phyloP scores from a whole-genome alignment of 2,113 vertebrate genomes.

The Dasypus novemcinctus region DNA sequence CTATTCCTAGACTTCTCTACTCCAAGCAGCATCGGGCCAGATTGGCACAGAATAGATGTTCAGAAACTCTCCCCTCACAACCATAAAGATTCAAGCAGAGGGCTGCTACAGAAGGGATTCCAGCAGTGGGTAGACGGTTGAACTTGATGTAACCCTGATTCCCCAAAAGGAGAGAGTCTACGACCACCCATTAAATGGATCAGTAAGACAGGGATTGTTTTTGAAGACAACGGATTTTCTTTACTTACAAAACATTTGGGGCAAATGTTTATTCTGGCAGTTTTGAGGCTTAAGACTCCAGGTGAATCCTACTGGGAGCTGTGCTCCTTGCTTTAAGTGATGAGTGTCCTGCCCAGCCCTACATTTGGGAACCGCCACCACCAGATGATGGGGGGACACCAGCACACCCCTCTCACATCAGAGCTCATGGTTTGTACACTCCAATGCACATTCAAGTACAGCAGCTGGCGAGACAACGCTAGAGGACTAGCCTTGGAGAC shows the following conservation, averaged over 20 bases:
- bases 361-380: neutral
- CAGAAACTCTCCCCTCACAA: neutral
- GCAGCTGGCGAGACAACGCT: fast-evolving
- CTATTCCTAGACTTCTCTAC: neutral
- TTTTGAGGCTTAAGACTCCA: neutral
- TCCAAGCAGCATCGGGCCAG: neutral
- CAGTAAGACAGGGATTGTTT: neutral
- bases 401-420: neutral
- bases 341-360: neutral
- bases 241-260: neutral
- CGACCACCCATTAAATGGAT: neutral
- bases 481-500: neutral
- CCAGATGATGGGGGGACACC: neutral
- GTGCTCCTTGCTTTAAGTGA: neutral
- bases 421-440: neutral
- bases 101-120: neutral
- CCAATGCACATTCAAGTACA: too few species aligned
- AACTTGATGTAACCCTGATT: neutral
- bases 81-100: neutral
- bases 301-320: neutral
- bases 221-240: neutral
- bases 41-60: neutral
- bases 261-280: neutral
- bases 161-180: neutral
- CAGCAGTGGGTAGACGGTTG: neutral